Base-by-base conservation (phyloP, 2,797 vertebrate species). In the Glossophaga mutica region DNA sequence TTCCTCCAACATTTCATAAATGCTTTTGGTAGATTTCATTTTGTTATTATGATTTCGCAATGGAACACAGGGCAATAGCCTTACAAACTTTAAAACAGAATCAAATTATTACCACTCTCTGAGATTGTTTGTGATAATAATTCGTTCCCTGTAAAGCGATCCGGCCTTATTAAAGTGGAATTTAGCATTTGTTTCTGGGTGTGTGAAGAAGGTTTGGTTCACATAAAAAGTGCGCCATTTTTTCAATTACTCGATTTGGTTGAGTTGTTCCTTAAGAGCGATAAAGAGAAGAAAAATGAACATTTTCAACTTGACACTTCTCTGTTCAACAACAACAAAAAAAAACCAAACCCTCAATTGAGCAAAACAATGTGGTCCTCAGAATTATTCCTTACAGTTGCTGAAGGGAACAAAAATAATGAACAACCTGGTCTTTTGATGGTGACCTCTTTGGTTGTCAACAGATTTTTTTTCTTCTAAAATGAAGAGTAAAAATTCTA, bases 131-230 rank as follows among this genome's bases (percentile, higher is more conserved):
- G 59, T 94, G 95, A 94, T 93, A 87, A 83, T 52, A 89, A 87
- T 85, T 34, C 71, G 68, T 85, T 32, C 83, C 50, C 26, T 87
- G 89, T 93, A 96, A 96, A 81, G 18, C 70, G 86, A 96, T 89
- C 79, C n/a, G 70, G 24, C 19, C 67, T 89, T 67, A 94, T 96
- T 95, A 84, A 96, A 89, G 50, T 87, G 95, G 95, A 97, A 97
- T 96, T 93, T 68, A 94, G 70, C 83, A 37, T 97, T 97, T 78
- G 37, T 96, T 96, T 94, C 94, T 96, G 79, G 86, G 78, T 92
- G 95, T 96, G 70, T 95, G 95, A 83, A 94, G 21, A 90, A 76
- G 76, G 90, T 89, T 95, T 65, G 92, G 94, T 87, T 96, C 92
- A 95, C 91, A 93, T 91, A 86, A 67, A 93, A 97, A 85, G 21